A percentile compares a stretch with the other conserved stretches of the same genome.
Evolutionary conservation across 2,888 invertebrate genomes (phyloP).

Genomic region (Timema cristinae): DNA sequence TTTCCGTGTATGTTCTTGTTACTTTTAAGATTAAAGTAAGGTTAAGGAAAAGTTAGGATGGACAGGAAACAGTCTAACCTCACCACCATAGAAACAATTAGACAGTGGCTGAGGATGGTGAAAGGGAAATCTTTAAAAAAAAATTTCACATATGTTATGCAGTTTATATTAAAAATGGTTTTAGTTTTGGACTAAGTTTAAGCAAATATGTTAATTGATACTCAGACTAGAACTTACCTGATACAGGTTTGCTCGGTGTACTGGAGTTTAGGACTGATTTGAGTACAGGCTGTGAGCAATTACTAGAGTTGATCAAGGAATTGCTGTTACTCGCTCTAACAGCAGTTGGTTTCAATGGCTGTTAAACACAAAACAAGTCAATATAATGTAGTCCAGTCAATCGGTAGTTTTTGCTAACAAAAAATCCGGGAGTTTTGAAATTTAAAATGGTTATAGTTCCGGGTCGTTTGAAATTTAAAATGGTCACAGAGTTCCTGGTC

Average conservation of each 20-base stretch:
- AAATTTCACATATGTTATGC: no score
- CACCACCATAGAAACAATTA: no score
- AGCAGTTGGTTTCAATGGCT: conserved; percentile 85
- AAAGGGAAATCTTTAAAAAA: no score
- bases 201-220: no score
- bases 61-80: no score
- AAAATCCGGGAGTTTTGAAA: not conserved
- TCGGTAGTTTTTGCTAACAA: no score
- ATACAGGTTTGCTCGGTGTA: conserved; percentile 36
- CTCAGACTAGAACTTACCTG: conserved; percentile 31
- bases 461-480: not conserved
- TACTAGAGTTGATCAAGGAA: conserved; percentile 32
- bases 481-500: not conserved
- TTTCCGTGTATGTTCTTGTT: no score
- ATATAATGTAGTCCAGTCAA: not conserved
- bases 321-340: conserved; percentile 58
- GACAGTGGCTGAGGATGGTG: no score
- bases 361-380: conserved; percentile 40
- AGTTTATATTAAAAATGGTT: no score
- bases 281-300: conserved; percentile 27
- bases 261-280: conserved; percentile 30
- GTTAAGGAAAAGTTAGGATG: no score
- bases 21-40: no score
- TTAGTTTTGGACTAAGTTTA: no score
- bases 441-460: not conserved